Conservation (phyloP, 35 echinoderm and acorn worm species). For the Apostichopus parvimensis region DNA sequence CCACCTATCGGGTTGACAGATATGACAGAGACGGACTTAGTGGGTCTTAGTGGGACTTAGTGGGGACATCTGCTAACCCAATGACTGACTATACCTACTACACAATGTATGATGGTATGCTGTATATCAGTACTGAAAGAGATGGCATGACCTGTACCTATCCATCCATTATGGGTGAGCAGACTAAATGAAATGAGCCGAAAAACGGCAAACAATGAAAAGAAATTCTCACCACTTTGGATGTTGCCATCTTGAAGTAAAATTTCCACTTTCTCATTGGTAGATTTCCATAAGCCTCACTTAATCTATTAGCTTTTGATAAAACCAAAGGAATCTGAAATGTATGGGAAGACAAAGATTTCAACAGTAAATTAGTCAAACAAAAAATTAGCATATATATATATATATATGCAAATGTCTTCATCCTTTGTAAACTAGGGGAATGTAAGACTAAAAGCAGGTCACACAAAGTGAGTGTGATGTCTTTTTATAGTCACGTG, state of each 20-base stretch:
- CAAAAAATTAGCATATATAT: neutral
- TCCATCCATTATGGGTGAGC: too few species aligned
- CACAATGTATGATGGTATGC: too few species aligned
- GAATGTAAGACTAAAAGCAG: too few species aligned
- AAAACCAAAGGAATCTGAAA: conserved; percentile 27
- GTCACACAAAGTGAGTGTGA: too few species aligned
- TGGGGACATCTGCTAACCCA: neutral
- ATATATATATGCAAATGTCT: neutral
- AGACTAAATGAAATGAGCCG: too few species aligned
- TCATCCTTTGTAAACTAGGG: neutral
- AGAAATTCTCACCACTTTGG: conserved; percentile 68
- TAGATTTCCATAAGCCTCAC: conserved; percentile 49
- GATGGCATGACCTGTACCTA: too few species aligned
- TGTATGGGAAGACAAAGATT: neutral
- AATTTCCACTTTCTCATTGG: conserved; percentile 78
- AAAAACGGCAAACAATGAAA: too few species aligned
- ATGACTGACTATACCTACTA: too few species aligned
- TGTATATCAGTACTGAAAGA: too few species aligned
- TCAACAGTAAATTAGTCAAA: neutral
- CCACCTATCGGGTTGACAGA: too few species aligned
- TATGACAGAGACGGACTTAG: neutral
- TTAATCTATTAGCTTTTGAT: conserved; percentile 46
- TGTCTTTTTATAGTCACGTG: too few species aligned
- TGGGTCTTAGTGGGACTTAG: neutral
- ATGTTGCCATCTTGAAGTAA: conserved; percentile 81